phyloP scores from a whole-genome alignment of 2,797 vertebrate genomes.

The Valencia hispanica region DNA sequence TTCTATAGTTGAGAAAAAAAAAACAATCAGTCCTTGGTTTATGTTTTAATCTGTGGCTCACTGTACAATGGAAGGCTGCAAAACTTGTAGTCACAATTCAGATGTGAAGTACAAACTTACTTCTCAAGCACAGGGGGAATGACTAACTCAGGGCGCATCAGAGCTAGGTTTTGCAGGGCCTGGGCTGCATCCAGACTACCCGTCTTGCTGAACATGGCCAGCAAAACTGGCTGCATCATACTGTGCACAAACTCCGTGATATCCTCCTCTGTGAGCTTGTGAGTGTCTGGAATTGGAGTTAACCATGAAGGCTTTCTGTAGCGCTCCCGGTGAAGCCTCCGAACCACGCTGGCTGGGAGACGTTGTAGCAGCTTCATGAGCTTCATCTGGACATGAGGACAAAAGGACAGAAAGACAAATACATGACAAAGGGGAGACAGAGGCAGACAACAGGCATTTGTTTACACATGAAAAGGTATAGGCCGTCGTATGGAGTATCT shows the following conservation, averaged over 20 bases:
- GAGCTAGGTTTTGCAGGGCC: constrained; percentile 94
- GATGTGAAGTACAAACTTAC: constrained; percentile 75
- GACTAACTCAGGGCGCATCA: constrained; percentile 95
- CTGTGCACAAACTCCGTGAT: constrained; percentile 94
- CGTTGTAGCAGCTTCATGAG: constrained; percentile 97
- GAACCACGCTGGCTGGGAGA: constrained; percentile 89
- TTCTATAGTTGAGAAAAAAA: constrained; percentile 76
- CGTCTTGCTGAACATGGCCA: constrained; percentile 99
- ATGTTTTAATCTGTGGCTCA: constrained; percentile 9
- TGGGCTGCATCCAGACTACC: constrained; percentile 97
- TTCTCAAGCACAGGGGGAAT: constrained; percentile 97
- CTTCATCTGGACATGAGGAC: constrained; percentile 85
- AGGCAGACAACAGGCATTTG: constrained; percentile 9
- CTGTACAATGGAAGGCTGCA: not conserved
- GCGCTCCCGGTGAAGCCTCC: constrained; percentile 93
- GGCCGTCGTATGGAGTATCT: constrained; percentile 15
- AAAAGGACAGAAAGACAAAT: constrained; percentile 44
- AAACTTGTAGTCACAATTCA: constrained; percentile 4
- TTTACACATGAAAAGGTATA: constrained; percentile 33
- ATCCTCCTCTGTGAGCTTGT: constrained; percentile 94
- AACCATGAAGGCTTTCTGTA: constrained; percentile 92
- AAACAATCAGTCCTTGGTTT: constrained; percentile 46
- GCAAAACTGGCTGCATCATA: constrained; percentile 95
- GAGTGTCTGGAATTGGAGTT: constrained; percentile 91
- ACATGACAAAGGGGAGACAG: constrained; percentile 40